These are phyloP conservation scores for Oplegnathus fasciatus DNA, from an alignment of 2,113 vertebrate species.

Conservation along the genomic window DNA sequence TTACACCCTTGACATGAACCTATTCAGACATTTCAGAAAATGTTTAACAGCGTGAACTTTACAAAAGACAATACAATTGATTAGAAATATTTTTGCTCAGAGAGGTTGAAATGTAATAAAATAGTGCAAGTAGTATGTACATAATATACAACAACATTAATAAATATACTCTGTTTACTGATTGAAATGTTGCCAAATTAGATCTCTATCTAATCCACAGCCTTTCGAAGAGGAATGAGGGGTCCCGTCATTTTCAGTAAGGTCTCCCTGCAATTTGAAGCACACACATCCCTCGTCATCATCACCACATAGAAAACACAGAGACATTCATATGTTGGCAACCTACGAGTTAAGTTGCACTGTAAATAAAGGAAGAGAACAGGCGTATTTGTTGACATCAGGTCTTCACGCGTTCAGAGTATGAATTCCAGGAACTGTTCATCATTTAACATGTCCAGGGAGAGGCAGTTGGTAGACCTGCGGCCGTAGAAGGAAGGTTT, in stretches of 20 bases:
- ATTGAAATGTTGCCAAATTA: slow-evolving; percentile 40
- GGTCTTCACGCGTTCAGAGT: slow-evolving; percentile 75
- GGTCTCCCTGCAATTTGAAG: slow-evolving; percentile 31
- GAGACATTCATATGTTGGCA: slow-evolving; percentile 14
- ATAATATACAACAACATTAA: slow-evolving; percentile 73
- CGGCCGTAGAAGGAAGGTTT: slow-evolving; percentile 87
- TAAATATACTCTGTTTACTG: slow-evolving; percentile 73
- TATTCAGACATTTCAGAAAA: slow-evolving; percentile 29
- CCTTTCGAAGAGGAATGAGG: slow-evolving; percentile 33
- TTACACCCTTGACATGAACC: slow-evolving; percentile 3
- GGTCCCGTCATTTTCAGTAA: slow-evolving; percentile 9
- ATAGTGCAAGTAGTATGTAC: slow-evolving; percentile 71
- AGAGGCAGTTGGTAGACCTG: slow-evolving; percentile 87
- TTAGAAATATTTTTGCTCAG: slow-evolving; percentile 32
- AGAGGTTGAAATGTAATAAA: slow-evolving; percentile 53
- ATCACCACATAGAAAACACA: background rate
- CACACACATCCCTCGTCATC: slow-evolving; percentile 14
- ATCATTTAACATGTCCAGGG: slow-evolving; percentile 86
- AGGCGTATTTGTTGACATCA: background rate
- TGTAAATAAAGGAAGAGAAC: background rate
- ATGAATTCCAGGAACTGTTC: slow-evolving; percentile 87
- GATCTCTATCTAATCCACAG: slow-evolving; percentile 23
- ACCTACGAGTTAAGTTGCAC: background rate
- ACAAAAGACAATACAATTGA: slow-evolving; percentile 40
- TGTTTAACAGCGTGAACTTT: slow-evolving; percentile 3